Percentiles rank a stretch among this genome's conserved stretches.
Conservation (phyloP, 2,113 vertebrate species). For the Cyprinodon variegatus region DNA sequence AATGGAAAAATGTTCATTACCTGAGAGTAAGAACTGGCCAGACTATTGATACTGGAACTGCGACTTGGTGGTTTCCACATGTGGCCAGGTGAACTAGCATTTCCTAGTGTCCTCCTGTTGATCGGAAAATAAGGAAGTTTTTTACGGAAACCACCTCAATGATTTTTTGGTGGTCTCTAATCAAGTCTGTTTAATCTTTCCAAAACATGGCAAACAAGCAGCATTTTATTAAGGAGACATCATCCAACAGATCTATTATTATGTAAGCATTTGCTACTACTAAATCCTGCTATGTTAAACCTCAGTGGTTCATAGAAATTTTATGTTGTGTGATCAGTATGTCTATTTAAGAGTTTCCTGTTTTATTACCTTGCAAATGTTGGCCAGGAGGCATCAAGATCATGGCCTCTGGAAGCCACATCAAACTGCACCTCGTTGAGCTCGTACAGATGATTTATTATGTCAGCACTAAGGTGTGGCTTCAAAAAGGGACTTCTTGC, state of each 20-base stretch:
- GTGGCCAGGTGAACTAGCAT: slow-evolving; percentile 83
- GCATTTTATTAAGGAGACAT: background rate
- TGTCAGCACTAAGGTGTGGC: slow-evolving; percentile 87
- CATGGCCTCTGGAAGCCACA: slow-evolving; percentile 89
- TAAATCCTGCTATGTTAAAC: background rate
- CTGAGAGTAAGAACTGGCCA: slow-evolving; percentile 92
- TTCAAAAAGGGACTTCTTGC: slow-evolving; percentile 93
- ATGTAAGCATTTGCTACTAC: background rate
- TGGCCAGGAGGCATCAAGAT: slow-evolving; percentile 94
- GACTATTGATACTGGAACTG: slow-evolving; percentile 94
- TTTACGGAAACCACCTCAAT: background rate
- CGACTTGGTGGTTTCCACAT: slow-evolving; percentile 93
- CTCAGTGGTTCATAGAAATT: background rate
- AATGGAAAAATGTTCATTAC: slow-evolving; percentile 62
- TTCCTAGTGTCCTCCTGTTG: slow-evolving; percentile 86
- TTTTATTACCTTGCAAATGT: slow-evolving; percentile 89
- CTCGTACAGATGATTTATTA: slow-evolving; percentile 92
- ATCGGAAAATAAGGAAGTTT: slow-evolving; percentile 14
- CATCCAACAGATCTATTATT: background rate
- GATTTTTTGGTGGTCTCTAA: background rate
- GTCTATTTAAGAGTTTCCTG: background rate
- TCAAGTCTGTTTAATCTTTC: background rate
- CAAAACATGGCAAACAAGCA: background rate
- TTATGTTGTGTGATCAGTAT: background rate
- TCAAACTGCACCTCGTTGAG: slow-evolving; percentile 93